Conservation (phyloP, 2,888 invertebrate genomes). For the Caenorhabditis afra region DNA sequence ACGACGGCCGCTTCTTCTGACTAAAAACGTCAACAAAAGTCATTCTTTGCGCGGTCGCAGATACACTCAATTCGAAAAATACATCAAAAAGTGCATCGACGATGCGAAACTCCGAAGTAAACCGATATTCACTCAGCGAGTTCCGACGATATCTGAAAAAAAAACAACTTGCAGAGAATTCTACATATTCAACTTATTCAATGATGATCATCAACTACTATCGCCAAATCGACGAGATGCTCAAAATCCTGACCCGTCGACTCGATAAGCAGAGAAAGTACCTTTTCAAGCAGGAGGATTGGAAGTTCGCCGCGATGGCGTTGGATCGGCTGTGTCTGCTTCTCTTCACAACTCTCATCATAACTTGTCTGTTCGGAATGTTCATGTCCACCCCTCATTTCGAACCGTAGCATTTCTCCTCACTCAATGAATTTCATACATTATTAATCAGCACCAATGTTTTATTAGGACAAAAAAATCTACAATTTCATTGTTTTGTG, state of each 20-base stretch:
- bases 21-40: slow-evolving; percentile 56
- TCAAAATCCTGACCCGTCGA: slow-evolving; percentile 55
- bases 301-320: slow-evolving; percentile 73
- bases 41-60: slow-evolving; percentile 53
- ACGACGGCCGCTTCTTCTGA: slow-evolving; percentile 40
- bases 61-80: slow-evolving; percentile 67
- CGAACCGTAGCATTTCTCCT: slow-evolving; percentile 30
- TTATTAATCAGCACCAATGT: slow-evolving; percentile 35
- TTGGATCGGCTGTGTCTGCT: slow-evolving; percentile 69
- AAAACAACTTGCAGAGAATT: slow-evolving; percentile 47
- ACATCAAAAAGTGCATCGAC: slow-evolving; percentile 65
- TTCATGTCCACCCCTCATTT: slow-evolving; percentile 66
- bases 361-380: slow-evolving; percentile 63
- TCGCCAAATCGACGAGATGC: slow-evolving; percentile 66
- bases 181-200: slow-evolving; percentile 62
- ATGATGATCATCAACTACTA: slow-evolving; percentile 67
- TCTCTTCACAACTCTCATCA: slow-evolving; percentile 64
- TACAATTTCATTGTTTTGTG: slow-evolving; percentile 51
- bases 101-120: slow-evolving; percentile 65
- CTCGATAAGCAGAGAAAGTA: slow-evolving; percentile 57
- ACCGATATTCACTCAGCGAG: no score
- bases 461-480: slow-evolving; percentile 28
- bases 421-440: neutral
- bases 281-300: slow-evolving; percentile 65
- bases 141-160: neutral